These are phyloP conservation scores for Pimpla rufipes DNA, from an alignment of 2,888 invertebrate species.

Conservation along the genomic window DNA sequence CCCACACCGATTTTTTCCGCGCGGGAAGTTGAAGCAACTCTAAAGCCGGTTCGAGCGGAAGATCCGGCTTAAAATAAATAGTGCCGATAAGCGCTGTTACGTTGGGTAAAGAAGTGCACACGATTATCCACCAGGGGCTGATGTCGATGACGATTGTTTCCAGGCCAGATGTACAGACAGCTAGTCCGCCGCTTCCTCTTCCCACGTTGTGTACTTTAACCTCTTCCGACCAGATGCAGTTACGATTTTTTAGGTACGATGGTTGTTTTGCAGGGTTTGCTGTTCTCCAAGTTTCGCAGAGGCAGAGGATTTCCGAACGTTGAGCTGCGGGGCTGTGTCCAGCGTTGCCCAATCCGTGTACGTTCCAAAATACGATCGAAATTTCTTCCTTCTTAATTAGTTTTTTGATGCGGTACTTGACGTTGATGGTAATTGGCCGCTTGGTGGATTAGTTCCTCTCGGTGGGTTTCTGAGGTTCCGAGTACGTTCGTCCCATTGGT, in stretches of 20 bases:
- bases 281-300: constrained; percentile 15
- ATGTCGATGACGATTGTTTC: constrained; percentile 2
- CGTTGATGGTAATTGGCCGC: background rate
- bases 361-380: constrained; percentile 23
- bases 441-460: background rate
- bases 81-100: constrained; percentile 1
- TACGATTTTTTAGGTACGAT: background rate
- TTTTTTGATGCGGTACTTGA: constrained; percentile 8
- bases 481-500: constrained; percentile 1
- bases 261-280: background rate
- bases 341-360: background rate
- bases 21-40: constrained; percentile 26
- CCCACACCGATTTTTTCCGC: too few species aligned
- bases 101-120: background rate
- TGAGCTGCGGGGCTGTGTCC: background rate
- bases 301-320: constrained; percentile 12
- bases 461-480: background rate
- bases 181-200: constrained; percentile 9
- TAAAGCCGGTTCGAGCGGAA: constrained; percentile 4
- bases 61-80: constrained; percentile 24
- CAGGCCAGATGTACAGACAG: background rate
- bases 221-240: constrained; percentile 11
- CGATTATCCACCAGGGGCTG: constrained; percentile 32
- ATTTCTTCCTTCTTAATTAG: background rate
- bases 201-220: constrained; percentile 29